Evolutionary conservation across 2,113 vertebrate genomes (phyloP), one percentile per base, ranked within the genome.

Genomic region (Cryptotis parvus): DNA sequence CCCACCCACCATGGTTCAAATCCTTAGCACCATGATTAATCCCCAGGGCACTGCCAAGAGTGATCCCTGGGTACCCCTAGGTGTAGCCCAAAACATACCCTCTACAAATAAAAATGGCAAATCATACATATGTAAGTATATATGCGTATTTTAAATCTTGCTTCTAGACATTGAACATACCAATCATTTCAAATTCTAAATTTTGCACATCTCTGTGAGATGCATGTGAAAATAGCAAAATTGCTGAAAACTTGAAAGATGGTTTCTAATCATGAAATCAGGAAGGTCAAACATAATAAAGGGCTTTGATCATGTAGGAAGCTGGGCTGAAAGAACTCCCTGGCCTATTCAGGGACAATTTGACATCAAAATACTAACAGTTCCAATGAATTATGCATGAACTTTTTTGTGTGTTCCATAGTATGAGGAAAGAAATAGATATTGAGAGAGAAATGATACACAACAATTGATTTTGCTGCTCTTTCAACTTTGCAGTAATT

Each of bases 301-400:
- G 41, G 35, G 75, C 69, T 39, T 68, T 70, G 35, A 88, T 74
- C 31, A 73, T 52, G 52, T 49, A 74, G 49, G 11, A 2, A 70
- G 5, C 14, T 65, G 6, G n/a, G 33, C 41, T 65, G 16, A 27
- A 74, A 65, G 37, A 20, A 9, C 9, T 83, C 33, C 27, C 20
- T 79, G 70, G 16, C 6, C 61, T 82, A 91, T 90, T 80, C 65
- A 43, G 49, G 37, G 22, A 55, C 24, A 76, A 78, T 69, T 72
- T 89, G 43, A 76, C 66, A 89, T 87, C 29, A 86, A 93, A 79
- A 83, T 76, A 77, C 68, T 52, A 75, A 75, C 35, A 89, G 55
- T 55, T 1, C 3, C 78, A 72, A 37, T 29, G 6, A 92, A 31
- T 89, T 87, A 65, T 68, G 20, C 37, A 83, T 6, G 72, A 33